These are phyloP conservation scores for Rhombomys opimus DNA, from an alignment of 2,113 vertebrate genomes.

Conservation along the genomic window DNA sequence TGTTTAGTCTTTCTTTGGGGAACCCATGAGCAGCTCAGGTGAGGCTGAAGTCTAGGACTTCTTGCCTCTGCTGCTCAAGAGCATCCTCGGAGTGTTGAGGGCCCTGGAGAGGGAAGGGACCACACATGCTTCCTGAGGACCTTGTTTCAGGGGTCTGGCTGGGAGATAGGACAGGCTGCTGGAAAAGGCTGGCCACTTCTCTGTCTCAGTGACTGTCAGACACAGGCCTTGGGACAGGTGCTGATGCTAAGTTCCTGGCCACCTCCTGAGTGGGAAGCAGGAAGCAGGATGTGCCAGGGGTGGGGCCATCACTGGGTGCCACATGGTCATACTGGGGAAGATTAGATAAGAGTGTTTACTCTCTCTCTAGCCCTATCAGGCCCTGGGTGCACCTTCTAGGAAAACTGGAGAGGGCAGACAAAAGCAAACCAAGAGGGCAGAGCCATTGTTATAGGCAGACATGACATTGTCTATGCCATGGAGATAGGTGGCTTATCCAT, in stretches of 20 bases:
- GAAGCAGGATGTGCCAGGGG: neutral
- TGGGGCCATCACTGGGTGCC: neutral
- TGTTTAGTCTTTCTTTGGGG: neutral
- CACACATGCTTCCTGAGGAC: neutral
- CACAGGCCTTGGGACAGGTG: neutral
- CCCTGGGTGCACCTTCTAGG: neutral
- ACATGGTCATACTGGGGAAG: neutral
- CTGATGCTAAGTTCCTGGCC: accelerated
- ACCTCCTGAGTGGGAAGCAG: neutral
- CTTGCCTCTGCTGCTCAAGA: neutral
- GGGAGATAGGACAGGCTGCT: neutral
- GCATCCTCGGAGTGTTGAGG: neutral
- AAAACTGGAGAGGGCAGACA: neutral
- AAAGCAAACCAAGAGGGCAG: neutral
- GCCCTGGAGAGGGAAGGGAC: neutral
- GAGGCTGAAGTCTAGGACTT: neutral
- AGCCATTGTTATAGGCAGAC: neutral
- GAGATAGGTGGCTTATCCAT: neutral
- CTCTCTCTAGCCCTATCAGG: accelerated
- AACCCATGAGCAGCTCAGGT: neutral
- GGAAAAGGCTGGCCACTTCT: neutral
- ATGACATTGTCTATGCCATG: neutral
- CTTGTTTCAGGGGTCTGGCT: neutral
- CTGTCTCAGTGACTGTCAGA: neutral
- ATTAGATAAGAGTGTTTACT: neutral